A percentile compares a stretch with the other conserved stretches of the same genome.
phyloP scores from a whole-genome alignment of 1,140 invertebrate genomes.

The Tyrophagus putrescentiae region DNA sequence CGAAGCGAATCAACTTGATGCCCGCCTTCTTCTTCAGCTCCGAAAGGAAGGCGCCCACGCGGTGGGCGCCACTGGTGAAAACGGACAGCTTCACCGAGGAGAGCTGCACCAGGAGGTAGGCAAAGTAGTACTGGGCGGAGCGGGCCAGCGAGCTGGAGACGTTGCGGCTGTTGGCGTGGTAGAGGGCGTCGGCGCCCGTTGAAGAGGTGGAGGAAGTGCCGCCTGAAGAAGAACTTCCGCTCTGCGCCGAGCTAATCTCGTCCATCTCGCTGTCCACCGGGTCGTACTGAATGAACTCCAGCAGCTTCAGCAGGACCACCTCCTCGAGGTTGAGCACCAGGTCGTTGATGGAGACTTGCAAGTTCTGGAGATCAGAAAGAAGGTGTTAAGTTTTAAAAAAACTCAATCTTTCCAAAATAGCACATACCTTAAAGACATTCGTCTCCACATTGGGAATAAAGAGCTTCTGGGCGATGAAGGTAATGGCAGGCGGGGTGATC shows the following conservation, averaged over 20 bases:
- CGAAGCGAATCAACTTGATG: constrained; percentile 80
- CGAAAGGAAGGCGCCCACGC: constrained; percentile 55
- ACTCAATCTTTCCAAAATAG: not conserved
- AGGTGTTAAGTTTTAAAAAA: constrained; percentile 12
- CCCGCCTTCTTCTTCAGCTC: constrained; percentile 69
- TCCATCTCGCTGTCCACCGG: constrained; percentile 35
- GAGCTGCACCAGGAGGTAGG: constrained; percentile 24
- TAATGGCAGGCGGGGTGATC: constrained; percentile 34
- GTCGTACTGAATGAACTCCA: constrained; percentile 44
- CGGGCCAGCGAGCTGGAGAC: constrained; percentile 9
- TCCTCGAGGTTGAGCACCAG: constrained; percentile 73
- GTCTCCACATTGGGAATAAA: constrained; percentile 55
- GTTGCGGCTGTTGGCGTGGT: not conserved
- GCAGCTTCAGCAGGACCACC: constrained; percentile 65
- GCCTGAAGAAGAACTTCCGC: too few relatives aligned
- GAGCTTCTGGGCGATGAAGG: constrained; percentile 38
- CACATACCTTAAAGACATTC: constrained; percentile 49
- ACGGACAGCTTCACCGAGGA: constrained; percentile 59
- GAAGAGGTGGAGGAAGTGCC: not conserved
- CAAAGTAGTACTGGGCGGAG: constrained; percentile 24
- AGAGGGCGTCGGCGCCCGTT: not conserved
- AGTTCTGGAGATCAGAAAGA: constrained; percentile 43
- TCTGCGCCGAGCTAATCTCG: constrained; percentile 7
- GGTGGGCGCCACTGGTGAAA: constrained; percentile 50
- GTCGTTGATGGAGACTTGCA: constrained; percentile 64